Evolutionary conservation across 2,113 vertebrate genomes (phyloP).

Genomic region (Anas platyrhynchos): DNA sequence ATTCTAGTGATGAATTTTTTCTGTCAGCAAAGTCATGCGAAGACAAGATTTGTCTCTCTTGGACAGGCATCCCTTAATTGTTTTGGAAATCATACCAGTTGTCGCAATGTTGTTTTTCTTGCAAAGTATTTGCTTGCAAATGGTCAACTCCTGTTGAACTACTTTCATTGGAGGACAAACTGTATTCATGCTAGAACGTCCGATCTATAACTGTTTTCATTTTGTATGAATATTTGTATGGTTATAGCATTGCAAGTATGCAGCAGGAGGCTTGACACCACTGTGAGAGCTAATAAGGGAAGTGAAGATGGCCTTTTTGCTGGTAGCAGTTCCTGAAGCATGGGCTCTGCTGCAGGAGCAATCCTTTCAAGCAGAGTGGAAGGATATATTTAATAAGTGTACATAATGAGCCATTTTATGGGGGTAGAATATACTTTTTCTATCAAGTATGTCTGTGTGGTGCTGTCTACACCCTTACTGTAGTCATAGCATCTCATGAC

Average conservation of each 20-base stretch:
- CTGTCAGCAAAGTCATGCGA: not conserved
- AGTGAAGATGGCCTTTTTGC: not conserved
- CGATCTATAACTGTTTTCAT: not conserved
- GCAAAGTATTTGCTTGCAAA: not conserved
- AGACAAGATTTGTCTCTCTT: not conserved
- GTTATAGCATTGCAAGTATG: not conserved
- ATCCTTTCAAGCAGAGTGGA: not conserved
- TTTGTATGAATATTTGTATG: not conserved
- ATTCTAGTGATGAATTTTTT: not conserved
- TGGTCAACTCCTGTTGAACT: not conserved
- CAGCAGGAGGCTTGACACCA: not conserved
- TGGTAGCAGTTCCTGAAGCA: not conserved
- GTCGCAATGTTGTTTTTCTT: not conserved
- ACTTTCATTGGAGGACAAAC: not conserved
- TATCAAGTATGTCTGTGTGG: accelerated
- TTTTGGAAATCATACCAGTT: not conserved
- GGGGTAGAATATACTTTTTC: not conserved
- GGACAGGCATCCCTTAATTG: not conserved
- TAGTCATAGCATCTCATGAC: not conserved
- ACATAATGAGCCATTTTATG: not conserved
- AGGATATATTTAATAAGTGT: not conserved
- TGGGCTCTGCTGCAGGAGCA: not conserved
- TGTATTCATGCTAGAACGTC: not conserved
- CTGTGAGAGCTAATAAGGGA: not conserved
- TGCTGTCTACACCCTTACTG: not conserved